Base-by-base conservation (phyloP, 2,888 invertebrate genomes). In the Acheta domesticus region DNA sequence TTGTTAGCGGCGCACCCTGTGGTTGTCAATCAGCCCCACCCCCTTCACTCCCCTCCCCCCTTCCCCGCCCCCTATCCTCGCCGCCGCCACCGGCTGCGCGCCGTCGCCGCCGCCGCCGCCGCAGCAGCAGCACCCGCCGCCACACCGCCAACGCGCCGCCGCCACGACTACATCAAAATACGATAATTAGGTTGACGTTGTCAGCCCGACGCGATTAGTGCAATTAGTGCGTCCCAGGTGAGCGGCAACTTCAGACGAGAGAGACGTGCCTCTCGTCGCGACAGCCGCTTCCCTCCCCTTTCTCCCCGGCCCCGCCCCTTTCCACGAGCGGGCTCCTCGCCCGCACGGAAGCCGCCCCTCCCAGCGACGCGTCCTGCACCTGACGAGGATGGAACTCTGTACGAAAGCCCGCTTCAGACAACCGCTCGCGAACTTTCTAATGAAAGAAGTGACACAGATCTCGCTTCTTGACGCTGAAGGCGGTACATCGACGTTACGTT, bases 171-270 rank as follows among this genome's bases (percentile, higher is more conserved):
- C 62, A 62, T 62, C 62, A 62, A 62, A 62, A 62, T 62, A 62
- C 62, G 62, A 86, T 86, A 86, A 86, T 86, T 86, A 85, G 86
- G 86, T 86, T 85, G 85, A 83, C 83, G 84, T 84, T 85, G 85
- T 85, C 85, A 84, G 84, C 83, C 84, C 49, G 76, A 79, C 79
- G 48, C 76, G 62, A 79, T 79, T 79, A 76, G 73, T 21, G 50
- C 76, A 79, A 79, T 79, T 79, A 79, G 76, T 48, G 48, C 23
- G 36, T 79, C 76, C 79, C 79, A 50, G 74, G 48, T 36, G 78
- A 78, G 73, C 48, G 62, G 62, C 21, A 74, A 78, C 73, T 48
- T 76, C 48, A 76, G 76, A 76, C 49, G 76, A 36, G 49, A 76
- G 76, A 21, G 76, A 20, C 76, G 76, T 23, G 48, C 76, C 76